Base-by-base conservation (phyloP, 2,113 vertebrate species). In the Tychaedon coryphoeus region DNA sequence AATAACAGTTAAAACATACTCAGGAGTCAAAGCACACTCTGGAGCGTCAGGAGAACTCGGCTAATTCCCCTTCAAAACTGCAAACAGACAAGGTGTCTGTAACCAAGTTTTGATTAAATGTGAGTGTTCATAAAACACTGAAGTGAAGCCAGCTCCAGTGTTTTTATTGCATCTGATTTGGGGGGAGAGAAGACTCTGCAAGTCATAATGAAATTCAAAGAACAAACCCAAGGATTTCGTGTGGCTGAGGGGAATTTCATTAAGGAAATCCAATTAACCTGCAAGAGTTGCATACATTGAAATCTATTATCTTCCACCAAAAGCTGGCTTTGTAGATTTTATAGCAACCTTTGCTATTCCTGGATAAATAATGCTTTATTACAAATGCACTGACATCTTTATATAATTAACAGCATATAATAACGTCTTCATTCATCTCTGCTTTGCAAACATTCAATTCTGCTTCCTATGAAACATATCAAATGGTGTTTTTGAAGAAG, bases 201-300 rank as follows among this genome's bases (percentile, higher is more conserved):
- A 79, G 60, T 92, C 77, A 43, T 87, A 94, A 84, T 86, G 88
- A 92, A 93, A 94, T 92, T 86, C 72, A 70, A 64, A 90, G 93
- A 95, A 89, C 85, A 80, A 95, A 74, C 43, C 29, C 77, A 83
- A 95, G 93, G 85, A 93, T 94, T 95, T 92, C 62, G 43, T 40
- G 43, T 57, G 56, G 81, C 88, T 76, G 80, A 92, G 47, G 28
- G 65, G 65, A 90, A 95, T 95, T 93, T 96, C 53, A 84, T 93
- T 93, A 90, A 2, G 4, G 65, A 90, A 94, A 96, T 92, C 67
- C 86, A 92, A 88, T 92, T 95, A 90, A 95, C 72, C 88, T 83
- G 72, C 33, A 70, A 71, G 92, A 88, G 82, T 61, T 80, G 43
- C 60, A 92, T 57, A 67, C 38, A 54, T 17, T 64, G 62, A 90